Evolutionary conservation across 2,888 invertebrate species (phyloP).

Genomic region (Drosophila borealis): DNA sequence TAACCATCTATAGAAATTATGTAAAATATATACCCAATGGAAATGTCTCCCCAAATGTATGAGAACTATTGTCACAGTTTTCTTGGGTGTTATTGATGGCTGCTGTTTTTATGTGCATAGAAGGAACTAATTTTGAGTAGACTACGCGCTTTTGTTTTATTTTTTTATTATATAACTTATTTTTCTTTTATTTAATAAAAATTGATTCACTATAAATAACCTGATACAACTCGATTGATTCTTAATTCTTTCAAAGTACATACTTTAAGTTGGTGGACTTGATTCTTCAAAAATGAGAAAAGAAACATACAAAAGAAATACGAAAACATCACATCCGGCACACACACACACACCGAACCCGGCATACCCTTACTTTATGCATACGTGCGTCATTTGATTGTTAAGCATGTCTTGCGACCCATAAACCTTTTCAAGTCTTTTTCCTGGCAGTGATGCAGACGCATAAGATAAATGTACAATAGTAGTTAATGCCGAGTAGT

Average conservation of each 20-base stretch:
- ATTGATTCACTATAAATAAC: constrained; percentile 74
- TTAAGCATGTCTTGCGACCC: constrained; percentile 1
- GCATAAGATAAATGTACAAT: constrained; percentile 24
- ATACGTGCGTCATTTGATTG: constrained; percentile 5
- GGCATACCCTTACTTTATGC: constrained; percentile 11
- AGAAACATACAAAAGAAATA: constrained; percentile 22
- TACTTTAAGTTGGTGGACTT: constrained; percentile 52
- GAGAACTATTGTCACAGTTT: not conserved
- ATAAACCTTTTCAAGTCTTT: not conserved
- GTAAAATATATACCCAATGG: not conserved
- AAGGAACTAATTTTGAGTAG: constrained; percentile 12
- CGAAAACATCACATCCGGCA: constrained; percentile 14
- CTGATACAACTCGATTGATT: constrained; percentile 58
- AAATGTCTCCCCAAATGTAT: not conserved
- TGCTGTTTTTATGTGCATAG: constrained; percentile 10
- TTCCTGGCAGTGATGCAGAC: constrained; percentile 46
- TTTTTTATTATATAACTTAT: constrained; percentile 69
- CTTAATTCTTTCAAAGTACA: constrained; percentile 52
- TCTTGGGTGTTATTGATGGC: constrained; percentile 9
- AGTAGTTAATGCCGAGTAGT: constrained; percentile 14
- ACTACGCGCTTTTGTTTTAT: constrained; percentile 21
- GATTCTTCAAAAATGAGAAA: constrained; percentile 21
- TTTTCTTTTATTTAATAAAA: constrained; percentile 72
- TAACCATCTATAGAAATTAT: constrained; percentile 1
- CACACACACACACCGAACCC: constrained; percentile 11